Base-by-base conservation (phyloP, 2,113 vertebrate species). In the Pygoscelis antarcticus region DNA sequence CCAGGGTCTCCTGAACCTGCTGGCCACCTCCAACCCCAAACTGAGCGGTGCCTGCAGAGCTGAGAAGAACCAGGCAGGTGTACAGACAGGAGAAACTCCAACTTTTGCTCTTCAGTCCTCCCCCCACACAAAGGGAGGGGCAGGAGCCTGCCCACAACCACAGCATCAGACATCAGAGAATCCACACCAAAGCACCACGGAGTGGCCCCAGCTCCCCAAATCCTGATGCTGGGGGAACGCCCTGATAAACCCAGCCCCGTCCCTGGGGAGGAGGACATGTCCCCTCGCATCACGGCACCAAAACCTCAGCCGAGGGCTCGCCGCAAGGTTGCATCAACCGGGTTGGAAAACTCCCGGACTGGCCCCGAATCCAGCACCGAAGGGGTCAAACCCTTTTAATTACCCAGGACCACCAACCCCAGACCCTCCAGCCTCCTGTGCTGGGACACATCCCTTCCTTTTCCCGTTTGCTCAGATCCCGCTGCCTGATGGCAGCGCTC, bases 251-350 rank as follows among this genome's bases (percentile, higher is more conserved):
- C 49, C 93, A 40, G 9, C 40, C 54, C 69, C 2, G 1, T 61
- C 78, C 74, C 34, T 27, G 13, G 26, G 38, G 40, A 66, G 78
- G 36, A 64, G 87, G 76, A 83, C 0, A 0, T 4, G 77, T 32
- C 77, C 83, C 78, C 76, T 92, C 1, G 0, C 54, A 36, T 26
- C 84, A 27, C 6, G 3, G 83, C 90, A 71, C 51, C 1, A 0
- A 87, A 72, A 77, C 72, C 60, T 32, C 0, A 0, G 7, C 27
- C 0, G 2, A 68, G 71, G 57, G 3, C 5, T 13, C 5, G 0
- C 58, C 5, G 0, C 42, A 7, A 46, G 16, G 14, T 65, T 90
- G 29, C 58, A 26, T 68, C 77, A 55, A 16, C 13, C 0, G 3
- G 34, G 22, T 0, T 42, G 49, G 81, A 93, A 69, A 90, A 32